Base-by-base conservation (phyloP, 2,797 vertebrate genomes). In the Lepus townsendii region DNA sequence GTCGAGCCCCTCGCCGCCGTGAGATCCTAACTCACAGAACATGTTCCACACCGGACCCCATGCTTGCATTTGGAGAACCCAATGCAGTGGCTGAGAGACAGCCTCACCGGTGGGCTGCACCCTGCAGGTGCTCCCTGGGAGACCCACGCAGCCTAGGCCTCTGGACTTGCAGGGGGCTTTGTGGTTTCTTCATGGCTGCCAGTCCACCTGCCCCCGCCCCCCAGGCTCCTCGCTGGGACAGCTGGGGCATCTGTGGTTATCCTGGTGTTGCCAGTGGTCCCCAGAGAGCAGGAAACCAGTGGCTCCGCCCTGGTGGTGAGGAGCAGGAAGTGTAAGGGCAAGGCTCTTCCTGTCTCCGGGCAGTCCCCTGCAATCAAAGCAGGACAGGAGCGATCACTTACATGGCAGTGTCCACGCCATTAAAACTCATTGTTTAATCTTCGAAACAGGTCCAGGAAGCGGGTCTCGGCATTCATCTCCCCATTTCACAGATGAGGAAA, bases 141-240 rank as follows among this genome's bases (percentile, higher is more conserved):
- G 16, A 10, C 24, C 3, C 1, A 22, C 73, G n/a, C 3, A 13
- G 38, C 26, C 19, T 14, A 47, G 1, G 4, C 12, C 27, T 24
- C 12, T 11, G 47, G 38, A 7, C 0, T 65, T 35, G 50, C 30
- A 78, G 47, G 30, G n/a, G 50, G 32, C 86, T 3, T 17, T 12
- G 19, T 32, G 52, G 52, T 8, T 47, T 2, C 32, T 26, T 42
- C 57, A 32, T 4, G 12, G 11, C 82, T 82, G 68, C 12, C 35
- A 7, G 42, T 47, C 42, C 42, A 8, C 42, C 8, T 47, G 42
- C 42, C 42, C 42, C 42, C 42, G 2, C n/a, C 75, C 13, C 57
- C 32, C 50, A 11, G 0, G 9, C 13, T n/a, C 13, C 12, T 7
- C 0, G 0, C 32, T 5, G 63, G 30, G 72, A 26, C n/a, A 38